phyloP scores from a whole-genome alignment of 2,113 vertebrate genomes.

The Oenanthe oenanthe region DNA sequence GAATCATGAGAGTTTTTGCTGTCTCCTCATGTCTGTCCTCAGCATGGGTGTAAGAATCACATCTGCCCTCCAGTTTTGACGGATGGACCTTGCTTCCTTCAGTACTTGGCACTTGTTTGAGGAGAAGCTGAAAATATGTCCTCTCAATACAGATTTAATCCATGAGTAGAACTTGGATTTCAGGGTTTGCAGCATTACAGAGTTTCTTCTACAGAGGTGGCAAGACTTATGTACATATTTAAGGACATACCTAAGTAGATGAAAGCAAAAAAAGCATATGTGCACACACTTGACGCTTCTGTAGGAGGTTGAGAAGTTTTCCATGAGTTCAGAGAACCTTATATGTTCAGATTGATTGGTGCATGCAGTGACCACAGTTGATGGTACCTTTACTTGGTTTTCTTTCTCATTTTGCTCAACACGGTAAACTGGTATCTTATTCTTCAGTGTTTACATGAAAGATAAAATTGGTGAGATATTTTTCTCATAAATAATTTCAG shows the following conservation, averaged over 20 bases:
- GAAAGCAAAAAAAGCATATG: not conserved
- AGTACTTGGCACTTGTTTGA: not conserved
- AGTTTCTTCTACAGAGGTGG: not conserved
- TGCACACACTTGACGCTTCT: not conserved
- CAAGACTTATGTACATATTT: not conserved
- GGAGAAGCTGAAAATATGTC: not conserved
- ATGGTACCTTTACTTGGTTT: not conserved
- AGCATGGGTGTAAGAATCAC: not conserved
- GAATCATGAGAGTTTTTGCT: not conserved
- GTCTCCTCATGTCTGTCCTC: not conserved
- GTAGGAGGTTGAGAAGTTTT: not conserved
- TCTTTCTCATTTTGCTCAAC: not conserved
- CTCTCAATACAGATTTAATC: not conserved
- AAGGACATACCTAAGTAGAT: not conserved
- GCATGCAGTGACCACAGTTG: not conserved
- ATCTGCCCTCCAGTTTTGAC: not conserved
- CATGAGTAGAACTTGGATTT: not conserved
- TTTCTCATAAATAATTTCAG: not conserved
- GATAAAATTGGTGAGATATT: not conserved
- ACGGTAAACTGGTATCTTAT: not conserved
- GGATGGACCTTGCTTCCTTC: not conserved
- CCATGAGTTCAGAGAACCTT: not conserved
- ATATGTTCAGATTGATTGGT: not conserved
- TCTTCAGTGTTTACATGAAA: not conserved
- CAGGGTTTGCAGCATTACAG: not conserved